phyloP scores from a whole-genome alignment of 2,113 vertebrate genomes.

The Cyrtonyx montezumae region DNA sequence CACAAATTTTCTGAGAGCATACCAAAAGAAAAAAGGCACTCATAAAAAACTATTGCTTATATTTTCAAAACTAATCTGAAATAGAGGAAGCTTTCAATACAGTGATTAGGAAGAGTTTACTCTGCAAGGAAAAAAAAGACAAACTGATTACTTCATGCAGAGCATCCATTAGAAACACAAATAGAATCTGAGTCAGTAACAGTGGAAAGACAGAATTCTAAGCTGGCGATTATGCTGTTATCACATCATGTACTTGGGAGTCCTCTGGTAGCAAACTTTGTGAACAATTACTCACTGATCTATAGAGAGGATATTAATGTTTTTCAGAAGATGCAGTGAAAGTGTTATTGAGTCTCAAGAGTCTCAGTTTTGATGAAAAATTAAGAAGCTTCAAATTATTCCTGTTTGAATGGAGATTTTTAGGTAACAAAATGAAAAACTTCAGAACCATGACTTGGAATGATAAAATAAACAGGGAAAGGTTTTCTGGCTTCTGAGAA shows the following conservation, averaged over 20 bases:
- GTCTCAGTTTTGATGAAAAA: neutral
- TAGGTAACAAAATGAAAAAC: neutral
- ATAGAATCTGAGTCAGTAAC: neutral
- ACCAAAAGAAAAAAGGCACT: neutral
- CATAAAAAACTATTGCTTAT: neutral
- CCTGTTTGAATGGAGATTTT: neutral
- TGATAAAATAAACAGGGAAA: neutral
- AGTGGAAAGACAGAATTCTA: neutral
- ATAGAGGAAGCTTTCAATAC: neutral
- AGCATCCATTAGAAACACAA: constrained; percentile 30
- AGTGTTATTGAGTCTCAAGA: neutral
- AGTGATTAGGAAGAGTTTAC: neutral
- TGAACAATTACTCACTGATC: constrained; percentile 3
- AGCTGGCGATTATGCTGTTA: neutral
- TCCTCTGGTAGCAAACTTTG: constrained; percentile 7
- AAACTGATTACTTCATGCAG: neutral
- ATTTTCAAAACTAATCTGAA: constrained; percentile 21
- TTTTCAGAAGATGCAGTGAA: neutral
- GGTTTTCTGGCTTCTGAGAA: neutral
- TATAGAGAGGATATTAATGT: neutral
- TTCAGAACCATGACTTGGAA: neutral
- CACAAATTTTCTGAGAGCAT: neutral
- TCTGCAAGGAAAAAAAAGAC: neutral
- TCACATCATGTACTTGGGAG: neutral
- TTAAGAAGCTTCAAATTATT: constrained; percentile 16